Percentiles rank a stretch among this genome's conserved stretches.
These are phyloP conservation scores for Aphrocallistes beatrix DNA, from an alignment of 37 sponge, comb jelly and placozoan species.

Conservation along the genomic window DNA sequence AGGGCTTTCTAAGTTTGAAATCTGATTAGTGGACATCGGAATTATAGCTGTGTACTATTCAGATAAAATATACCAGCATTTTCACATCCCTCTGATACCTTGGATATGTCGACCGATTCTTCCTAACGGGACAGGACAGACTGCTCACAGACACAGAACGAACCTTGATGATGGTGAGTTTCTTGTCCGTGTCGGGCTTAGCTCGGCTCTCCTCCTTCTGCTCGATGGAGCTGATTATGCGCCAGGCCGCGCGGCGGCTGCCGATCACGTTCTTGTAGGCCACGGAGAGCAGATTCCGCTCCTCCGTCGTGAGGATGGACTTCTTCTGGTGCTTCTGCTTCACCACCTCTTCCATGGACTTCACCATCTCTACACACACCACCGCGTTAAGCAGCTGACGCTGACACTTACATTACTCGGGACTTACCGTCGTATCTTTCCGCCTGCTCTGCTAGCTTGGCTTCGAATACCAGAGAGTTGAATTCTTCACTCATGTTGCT, in stretches of 20 bases:
- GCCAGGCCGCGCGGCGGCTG: conserved; percentile 52
- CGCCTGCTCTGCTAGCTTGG: conserved; percentile 33
- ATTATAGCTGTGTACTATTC: too few relatives aligned
- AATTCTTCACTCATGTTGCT: too few relatives aligned
- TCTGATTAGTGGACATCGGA: too few relatives aligned
- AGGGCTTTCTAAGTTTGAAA: too few relatives aligned
- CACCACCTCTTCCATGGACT: conserved; percentile 37
- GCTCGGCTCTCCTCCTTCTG: conserved; percentile 15
- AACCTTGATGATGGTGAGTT: neutral
- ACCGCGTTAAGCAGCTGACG: neutral
- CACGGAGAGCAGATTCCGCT: conserved; percentile 63
- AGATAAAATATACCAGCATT: too few relatives aligned
- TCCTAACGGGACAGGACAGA: too few relatives aligned
- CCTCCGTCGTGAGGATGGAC: conserved; percentile 29
- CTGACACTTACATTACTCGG: neutral
- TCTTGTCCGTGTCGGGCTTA: neutral
- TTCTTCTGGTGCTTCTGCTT: conserved; percentile 4
- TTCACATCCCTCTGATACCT: too few relatives aligned
- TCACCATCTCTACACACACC: conserved; percentile 74
- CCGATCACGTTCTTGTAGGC: conserved; percentile 76
- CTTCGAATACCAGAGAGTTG: neutral
- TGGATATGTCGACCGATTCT: too few relatives aligned
- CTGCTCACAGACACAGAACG: too few relatives aligned
- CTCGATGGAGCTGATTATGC: conserved; percentile 34
- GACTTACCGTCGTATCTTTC: conserved; percentile 30